A percentile compares a stretch with the other conserved stretches of the same genome.
These are phyloP conservation scores for Acanthosepion esculentum DNA, from an alignment of 2,888 invertebrate species.

Conservation along the genomic window DNA sequence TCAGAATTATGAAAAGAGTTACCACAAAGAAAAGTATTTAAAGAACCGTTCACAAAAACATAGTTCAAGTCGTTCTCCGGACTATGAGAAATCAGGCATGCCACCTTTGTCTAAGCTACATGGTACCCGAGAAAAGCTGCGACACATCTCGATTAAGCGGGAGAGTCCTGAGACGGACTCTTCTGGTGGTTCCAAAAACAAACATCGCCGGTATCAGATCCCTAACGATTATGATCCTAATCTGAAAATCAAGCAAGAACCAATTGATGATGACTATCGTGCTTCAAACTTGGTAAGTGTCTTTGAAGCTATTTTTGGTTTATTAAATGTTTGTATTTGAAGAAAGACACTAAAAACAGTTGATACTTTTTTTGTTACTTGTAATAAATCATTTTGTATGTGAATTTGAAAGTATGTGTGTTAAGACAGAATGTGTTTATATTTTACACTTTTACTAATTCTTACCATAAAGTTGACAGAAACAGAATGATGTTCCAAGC, in stretches of 20 bases:
- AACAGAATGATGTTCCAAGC: no score
- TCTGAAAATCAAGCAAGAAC: slow-evolving; percentile 54
- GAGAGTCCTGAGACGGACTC: neutral
- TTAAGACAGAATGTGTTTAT: no score
- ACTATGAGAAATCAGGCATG: no score
- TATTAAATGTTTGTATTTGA: neutral
- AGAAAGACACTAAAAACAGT: no score
- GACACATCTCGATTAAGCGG: neutral
- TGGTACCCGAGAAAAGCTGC: neutral
- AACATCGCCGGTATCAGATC: neutral
- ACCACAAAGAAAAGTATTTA: neutral
- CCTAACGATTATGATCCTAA: slow-evolving; percentile 51
- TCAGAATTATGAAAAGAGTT: neutral
- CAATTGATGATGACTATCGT: slow-evolving; percentile 40
- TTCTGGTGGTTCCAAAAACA: neutral
- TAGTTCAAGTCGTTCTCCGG: neutral
- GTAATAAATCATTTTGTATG: no score
- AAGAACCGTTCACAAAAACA: neutral
- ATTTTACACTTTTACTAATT: no score
- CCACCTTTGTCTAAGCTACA: no score
- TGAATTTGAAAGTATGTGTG: no score
- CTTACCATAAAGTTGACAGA: no score
- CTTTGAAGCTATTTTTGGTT: neutral
- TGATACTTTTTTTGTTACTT: no score
- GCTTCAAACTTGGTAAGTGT: neutral